Evolutionary conservation across 2,113 vertebrate genomes (phyloP).

Genomic region (Bos taurus): ARS-UCD2.0 NC_037335.1:39942501-39943000

Average conservation of each 20-base stretch:
- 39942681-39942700: conserved; percentile 25
- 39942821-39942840: neutral
- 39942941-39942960: conserved; percentile 19
- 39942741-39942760: neutral
- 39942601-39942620: conserved; percentile 90
- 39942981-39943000: conserved; percentile 15
- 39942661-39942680: conserved; percentile 13
- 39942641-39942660: conserved; percentile 57
- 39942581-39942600: conserved; percentile 90
- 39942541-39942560: conserved; percentile 95
- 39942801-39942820: neutral
- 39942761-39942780: neutral
- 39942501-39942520: conserved; percentile 93
- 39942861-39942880: conserved; percentile 20
- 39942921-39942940: conserved; percentile 28
- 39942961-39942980: neutral
- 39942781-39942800: neutral
- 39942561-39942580: conserved; percentile 96
- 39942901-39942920: conserved; percentile 44
- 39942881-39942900: neutral
- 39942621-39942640: conserved; percentile 88
- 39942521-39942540: conserved; percentile 98
- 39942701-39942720: neutral
- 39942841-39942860: neutral
- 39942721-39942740: neutral